Evolutionary conservation across 2,797 vertebrate genomes (phyloP).

Genomic region (Hephaestus fuliginosus): DNA sequence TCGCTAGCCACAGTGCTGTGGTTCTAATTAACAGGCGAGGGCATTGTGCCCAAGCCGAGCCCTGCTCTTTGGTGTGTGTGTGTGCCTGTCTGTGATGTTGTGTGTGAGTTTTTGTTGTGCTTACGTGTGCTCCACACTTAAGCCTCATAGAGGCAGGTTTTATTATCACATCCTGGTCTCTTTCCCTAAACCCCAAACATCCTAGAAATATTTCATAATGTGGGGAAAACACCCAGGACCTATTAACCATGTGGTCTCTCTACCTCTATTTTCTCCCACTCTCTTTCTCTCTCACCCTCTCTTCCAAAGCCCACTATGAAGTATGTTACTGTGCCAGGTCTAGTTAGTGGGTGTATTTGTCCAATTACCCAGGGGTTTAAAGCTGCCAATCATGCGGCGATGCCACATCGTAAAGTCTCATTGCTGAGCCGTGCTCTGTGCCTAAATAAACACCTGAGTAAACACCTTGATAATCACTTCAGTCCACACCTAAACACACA

Average conservation of each 20-base stretch:
- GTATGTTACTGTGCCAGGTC: conserved; percentile 66
- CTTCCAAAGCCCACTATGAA: conserved; percentile 51
- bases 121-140: conserved; percentile 55
- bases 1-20: conserved; percentile 74
- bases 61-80: conserved; percentile 41
- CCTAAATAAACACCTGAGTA: conserved; percentile 84
- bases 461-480: conserved; percentile 81
- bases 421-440: conserved; percentile 62
- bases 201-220: conserved; percentile 71
- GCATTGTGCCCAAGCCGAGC: conserved; percentile 65
- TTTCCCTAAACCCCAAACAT: conserved; percentile 71
- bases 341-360: conserved; percentile 78
- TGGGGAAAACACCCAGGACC: conserved; percentile 72
- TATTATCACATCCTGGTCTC: conserved; percentile 72
- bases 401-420: conserved; percentile 80
- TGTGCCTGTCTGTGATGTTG: conserved; percentile 36
- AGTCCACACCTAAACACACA: conserved; percentile 71
- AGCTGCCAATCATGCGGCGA: conserved; percentile 79
- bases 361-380: conserved; percentile 75
- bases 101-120: conserved; percentile 52
- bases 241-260: conserved; percentile 67
- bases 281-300: conserved; percentile 27
- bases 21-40: conserved; percentile 80
- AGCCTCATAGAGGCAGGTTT: conserved; percentile 61
- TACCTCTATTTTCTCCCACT: conserved; percentile 34